Evolutionary conservation across 2,113 vertebrate genomes (phyloP), one percentile per base, ranked within the genome.

Genomic region (Pachyramphus minor): DNA sequence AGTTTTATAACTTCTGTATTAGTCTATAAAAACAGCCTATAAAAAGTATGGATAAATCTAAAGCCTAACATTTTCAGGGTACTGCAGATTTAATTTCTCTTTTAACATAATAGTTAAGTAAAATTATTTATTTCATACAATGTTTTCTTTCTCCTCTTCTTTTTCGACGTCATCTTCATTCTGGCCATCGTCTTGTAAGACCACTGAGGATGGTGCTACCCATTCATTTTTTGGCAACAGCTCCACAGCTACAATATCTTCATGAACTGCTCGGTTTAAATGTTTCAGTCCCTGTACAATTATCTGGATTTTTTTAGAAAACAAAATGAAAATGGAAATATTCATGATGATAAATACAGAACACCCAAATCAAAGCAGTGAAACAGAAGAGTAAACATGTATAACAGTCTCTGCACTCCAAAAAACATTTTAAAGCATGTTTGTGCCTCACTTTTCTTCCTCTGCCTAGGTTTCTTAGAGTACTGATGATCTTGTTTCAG

Each of bases 231-330:
- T 98, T 8, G 98, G 95, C 81, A 99, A 92, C 74, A 99, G 95
- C 84, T 99, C 98, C 90, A 99, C 98, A 1, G 99, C 99, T 52
- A 99, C 99, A 74, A 99, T 94, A 80, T 99, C 99, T 97, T 99
- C 99, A 94, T 99, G 98, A 83, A 99, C 96, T 6, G 99, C 99
- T 96, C 99, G 97, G 91, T 99, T 99, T 94, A 99, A 96, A 95
- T 99, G 98, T 95, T 98, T 98, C 73, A 99, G 98, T 83, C 99
- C 99, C 91, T 99, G 99, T 79, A 99, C 84, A 55, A 99, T 97
- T 97, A 99, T 96, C 99, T 99, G 93, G 6, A 83, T 41, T 63
- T 82, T 82, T 96, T 82, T 16, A 66, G 31, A 64, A 86, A 93
- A 78, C 6, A 87, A 88, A 88, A 90, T 4, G 11, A 41, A 94